phyloP scores from a whole-genome alignment of 2,888 invertebrate genomes.

The Cyclophora punctaria region DNA sequence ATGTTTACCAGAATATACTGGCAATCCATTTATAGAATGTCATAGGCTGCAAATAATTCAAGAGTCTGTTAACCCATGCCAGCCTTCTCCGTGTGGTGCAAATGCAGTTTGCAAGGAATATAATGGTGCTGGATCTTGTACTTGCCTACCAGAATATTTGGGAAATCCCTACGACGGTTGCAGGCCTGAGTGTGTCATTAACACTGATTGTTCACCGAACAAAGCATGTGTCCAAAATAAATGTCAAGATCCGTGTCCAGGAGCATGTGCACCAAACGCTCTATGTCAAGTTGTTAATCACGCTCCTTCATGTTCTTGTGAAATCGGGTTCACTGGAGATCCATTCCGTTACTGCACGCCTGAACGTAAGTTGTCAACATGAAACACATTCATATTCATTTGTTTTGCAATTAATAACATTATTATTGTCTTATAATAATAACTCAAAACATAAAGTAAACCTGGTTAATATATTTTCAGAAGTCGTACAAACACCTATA shows the following conservation, averaged over 20 bases:
- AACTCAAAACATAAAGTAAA: no score
- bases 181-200: slow-evolving; percentile 81
- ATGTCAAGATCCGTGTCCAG: slow-evolving; percentile 85
- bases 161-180: slow-evolving; percentile 87
- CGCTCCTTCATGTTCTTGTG: slow-evolving; percentile 80
- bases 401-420: not conserved
- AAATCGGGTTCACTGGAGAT: slow-evolving; percentile 81
- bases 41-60: slow-evolving; percentile 42
- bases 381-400: not conserved
- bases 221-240: slow-evolving; percentile 82
- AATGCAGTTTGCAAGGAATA: slow-evolving; percentile 79
- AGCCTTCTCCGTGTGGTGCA: slow-evolving; percentile 79
- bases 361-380: slow-evolving; percentile 66
- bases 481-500: slow-evolving; percentile 35
- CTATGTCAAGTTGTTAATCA: slow-evolving; percentile 83
- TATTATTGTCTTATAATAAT: slow-evolving; percentile 1
- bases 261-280: slow-evolving; percentile 84
- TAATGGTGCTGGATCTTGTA: slow-evolving; percentile 78
- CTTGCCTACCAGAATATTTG: slow-evolving; percentile 79
- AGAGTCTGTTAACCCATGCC: slow-evolving; percentile 71
- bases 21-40: slow-evolving; percentile 85
- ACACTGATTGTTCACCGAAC: slow-evolving; percentile 81
- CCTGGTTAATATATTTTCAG: slow-evolving; percentile 25
- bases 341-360: slow-evolving; percentile 78
- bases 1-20: slow-evolving; percentile 79